Evolutionary conservation across 2,113 vertebrate species (phyloP).

Genomic region (Aleadryas rufinucha): DNA sequence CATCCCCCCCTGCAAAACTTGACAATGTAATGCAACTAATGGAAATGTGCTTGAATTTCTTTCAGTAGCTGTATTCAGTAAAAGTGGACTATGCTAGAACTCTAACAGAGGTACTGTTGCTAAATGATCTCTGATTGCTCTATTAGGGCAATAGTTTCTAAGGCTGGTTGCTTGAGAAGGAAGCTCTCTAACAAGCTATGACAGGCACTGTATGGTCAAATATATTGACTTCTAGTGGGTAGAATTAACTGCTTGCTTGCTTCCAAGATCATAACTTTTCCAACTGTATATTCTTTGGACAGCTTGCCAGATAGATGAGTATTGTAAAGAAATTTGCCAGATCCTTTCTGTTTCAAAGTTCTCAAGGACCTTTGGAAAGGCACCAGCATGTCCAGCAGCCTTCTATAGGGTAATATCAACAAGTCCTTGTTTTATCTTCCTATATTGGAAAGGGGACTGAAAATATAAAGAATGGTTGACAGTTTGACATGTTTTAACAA

Average conservation of each 20-base stretch:
- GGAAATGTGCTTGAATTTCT: background rate
- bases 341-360: background rate
- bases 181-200: background rate
- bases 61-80: background rate
- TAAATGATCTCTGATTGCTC: background rate
- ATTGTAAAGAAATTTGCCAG: background rate
- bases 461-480: background rate
- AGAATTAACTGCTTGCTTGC: background rate
- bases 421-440: background rate
- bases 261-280: background rate
- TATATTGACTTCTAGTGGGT: background rate
- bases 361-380: slow-evolving; percentile 1
- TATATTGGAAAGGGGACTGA: background rate
- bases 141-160: background rate
- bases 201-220: background rate
- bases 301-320: background rate
- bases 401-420: background rate
- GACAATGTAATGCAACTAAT: background rate
- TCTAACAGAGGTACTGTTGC: background rate
- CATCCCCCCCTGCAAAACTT: background rate
- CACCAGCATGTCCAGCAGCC: background rate
- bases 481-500: slow-evolving; percentile 15
- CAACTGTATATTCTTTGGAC: background rate
- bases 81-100: background rate
- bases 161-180: background rate